These are phyloP conservation scores for Rhadina sibilatrix DNA, from an alignment of 2,113 vertebrate species.

Conservation along the genomic window DNA sequence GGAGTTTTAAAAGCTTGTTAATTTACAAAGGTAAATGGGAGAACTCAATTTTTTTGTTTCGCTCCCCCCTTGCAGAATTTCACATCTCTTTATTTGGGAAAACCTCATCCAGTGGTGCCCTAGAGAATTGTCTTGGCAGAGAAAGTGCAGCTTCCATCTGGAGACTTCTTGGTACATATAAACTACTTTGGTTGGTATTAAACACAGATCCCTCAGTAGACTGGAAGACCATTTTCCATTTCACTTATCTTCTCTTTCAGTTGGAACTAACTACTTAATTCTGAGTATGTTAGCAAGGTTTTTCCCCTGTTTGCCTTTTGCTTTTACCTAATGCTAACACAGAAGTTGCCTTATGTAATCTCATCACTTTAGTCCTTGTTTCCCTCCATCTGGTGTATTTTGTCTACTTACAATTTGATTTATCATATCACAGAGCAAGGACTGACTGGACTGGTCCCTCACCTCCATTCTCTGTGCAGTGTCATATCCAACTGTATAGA, in stretches of 20 bases:
- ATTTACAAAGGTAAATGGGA: not conserved
- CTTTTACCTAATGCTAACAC: not conserved
- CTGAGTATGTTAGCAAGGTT: not conserved
- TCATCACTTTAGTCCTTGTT: not conserved
- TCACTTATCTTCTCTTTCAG: not conserved
- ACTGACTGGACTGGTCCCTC: not conserved
- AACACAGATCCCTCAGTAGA: not conserved
- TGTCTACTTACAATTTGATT: not conserved
- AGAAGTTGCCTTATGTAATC: not conserved
- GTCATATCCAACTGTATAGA: not conserved
- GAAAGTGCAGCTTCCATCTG: not conserved
- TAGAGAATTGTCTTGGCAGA: slow-evolving; percentile 21
- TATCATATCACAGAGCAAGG: not conserved
- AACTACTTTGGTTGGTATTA: not conserved
- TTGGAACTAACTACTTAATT: not conserved
- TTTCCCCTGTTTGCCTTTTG: not conserved
- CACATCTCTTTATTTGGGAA: slow-evolving; percentile 4
- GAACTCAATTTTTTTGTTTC: not conserved
- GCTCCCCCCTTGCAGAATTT: not conserved
- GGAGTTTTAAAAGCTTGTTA: not conserved
- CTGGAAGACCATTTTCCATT: not conserved
- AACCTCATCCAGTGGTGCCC: not conserved
- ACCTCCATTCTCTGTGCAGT: not conserved
- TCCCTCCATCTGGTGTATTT: not conserved
- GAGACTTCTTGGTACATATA: not conserved